Base-by-base conservation (phyloP, 2,797 vertebrate species). In the Catostomus latipinnis region DNA sequence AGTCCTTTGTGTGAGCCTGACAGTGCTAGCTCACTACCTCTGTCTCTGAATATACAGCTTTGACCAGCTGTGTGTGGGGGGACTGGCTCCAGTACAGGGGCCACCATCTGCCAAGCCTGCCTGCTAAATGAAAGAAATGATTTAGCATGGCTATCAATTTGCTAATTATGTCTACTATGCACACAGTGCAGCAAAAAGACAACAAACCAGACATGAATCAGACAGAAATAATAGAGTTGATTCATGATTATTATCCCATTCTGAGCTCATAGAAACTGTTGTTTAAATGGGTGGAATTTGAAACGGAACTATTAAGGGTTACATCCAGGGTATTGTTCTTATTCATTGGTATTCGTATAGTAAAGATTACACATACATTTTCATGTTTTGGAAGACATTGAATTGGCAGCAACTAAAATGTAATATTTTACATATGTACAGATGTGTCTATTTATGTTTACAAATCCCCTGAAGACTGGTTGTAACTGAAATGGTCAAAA, bases 121-220 rank as follows among this genome's bases (percentile, higher is more conserved):
- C 76, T 73, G 63, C 53, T 58, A 65, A 82, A 77, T 82, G 78
- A 86, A 84, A 81, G 79, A 61, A 75, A 56, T 52, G 11, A 83
- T 83, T 86, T 86, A 86, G 22, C 71, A 78, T 68, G 72, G 68
- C 75, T 72, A 83, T 86, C 83, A 86, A 81, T 86, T 86, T 84
- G 62, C 58, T 84, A 83, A 82, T 81, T 84, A 81, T 86, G 71
- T 76, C 78, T 61, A 16, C 70, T 46, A 22, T 77, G 80, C 77
- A 68, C 72, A 66, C 54, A 46, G 62, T 52, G 49, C 67, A 62
- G 12, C 74, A 71, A 84, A 78, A 84, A 57, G 46, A 81, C 74
- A 78, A 81, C 53, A 74, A 78, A 82, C 45, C 53, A 54, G 56
- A 74, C 18, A 6, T 57, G 5, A 11, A 67, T 66, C 49, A 46